A percentile compares a stretch with the other conserved stretches of the same genome.
Conservation (phyloP, 2,797 vertebrate genomes). For the Sebastes hubbsi region DNA sequence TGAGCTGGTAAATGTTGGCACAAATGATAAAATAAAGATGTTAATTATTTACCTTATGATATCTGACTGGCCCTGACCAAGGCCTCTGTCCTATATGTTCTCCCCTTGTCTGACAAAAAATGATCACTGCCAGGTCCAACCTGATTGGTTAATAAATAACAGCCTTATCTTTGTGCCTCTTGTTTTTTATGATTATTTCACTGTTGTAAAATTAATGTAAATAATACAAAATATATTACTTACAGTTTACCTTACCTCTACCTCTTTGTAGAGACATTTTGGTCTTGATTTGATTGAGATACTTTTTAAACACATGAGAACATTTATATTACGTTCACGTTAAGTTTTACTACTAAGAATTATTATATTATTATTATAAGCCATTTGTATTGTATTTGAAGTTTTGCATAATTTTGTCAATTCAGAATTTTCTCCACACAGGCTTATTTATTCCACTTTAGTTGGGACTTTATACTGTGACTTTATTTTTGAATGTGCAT, state of each 20-base stretch:
- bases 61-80: neutral
- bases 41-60: constrained; percentile 51
- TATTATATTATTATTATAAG: too few species aligned
- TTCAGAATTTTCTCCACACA: too few species aligned
- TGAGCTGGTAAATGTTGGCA: neutral
- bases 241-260: neutral
- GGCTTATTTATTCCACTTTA: too few species aligned
- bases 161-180: neutral
- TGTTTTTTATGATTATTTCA: neutral
- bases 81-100: constrained; percentile 12
- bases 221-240: neutral
- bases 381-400: too few species aligned
- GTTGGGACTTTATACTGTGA: too few species aligned
- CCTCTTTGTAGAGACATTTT: neutral
- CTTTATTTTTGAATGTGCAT: too few species aligned
- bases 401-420: too few species aligned
- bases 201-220: neutral
- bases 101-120: neutral
- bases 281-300: neutral
- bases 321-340: neutral
- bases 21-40: neutral
- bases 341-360: too few species aligned
- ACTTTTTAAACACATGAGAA: neutral
- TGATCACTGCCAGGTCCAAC: neutral
- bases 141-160: constrained; percentile 30